These are phyloP conservation scores for Anas bernieri DNA, from an alignment of 2,797 vertebrate species.

Conservation along the genomic window DNA sequence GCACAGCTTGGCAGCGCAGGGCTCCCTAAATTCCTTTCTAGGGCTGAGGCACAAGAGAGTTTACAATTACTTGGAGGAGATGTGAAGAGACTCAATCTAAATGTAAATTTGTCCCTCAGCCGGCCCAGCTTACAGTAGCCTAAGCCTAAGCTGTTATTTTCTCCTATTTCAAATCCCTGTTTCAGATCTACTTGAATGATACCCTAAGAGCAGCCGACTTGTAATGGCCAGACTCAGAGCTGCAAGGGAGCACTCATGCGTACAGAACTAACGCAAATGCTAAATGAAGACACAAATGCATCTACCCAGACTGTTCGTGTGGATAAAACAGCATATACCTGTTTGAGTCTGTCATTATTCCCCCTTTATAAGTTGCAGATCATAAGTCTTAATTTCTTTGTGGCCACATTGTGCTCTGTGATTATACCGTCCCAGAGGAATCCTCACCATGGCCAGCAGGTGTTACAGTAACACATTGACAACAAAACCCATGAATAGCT, in stretches of 20 bases:
- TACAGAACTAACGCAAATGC: neutral
- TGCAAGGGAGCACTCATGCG: neutral
- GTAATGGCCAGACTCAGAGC: neutral
- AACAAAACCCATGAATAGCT: neutral
- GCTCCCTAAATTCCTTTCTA: conserved; percentile 21
- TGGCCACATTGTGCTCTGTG: conserved; percentile 6
- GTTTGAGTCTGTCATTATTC: conserved; percentile 27
- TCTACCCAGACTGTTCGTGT: neutral
- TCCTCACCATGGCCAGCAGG: conserved; percentile 25
- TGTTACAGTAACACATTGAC: neutral
- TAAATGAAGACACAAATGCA: conserved; percentile 5
- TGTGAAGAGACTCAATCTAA: conserved; percentile 50
- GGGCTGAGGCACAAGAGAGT: neutral
- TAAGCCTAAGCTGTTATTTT: conserved; percentile 36
- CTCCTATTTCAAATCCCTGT: conserved; percentile 9
- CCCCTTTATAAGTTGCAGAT: neutral
- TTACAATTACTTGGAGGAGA: conserved; percentile 50
- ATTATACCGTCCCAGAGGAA: conserved; percentile 27
- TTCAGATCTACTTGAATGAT: conserved; percentile 4
- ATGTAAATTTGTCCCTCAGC: conserved; percentile 32
- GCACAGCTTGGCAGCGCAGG: neutral
- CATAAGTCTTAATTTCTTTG: conserved; percentile 19
- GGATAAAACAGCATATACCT: neutral
- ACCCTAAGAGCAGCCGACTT: neutral
- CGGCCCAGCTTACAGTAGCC: conserved; percentile 10